Base-by-base conservation (phyloP, 2,888 invertebrate genomes). In the Scaptomyza tumidula region DNA sequence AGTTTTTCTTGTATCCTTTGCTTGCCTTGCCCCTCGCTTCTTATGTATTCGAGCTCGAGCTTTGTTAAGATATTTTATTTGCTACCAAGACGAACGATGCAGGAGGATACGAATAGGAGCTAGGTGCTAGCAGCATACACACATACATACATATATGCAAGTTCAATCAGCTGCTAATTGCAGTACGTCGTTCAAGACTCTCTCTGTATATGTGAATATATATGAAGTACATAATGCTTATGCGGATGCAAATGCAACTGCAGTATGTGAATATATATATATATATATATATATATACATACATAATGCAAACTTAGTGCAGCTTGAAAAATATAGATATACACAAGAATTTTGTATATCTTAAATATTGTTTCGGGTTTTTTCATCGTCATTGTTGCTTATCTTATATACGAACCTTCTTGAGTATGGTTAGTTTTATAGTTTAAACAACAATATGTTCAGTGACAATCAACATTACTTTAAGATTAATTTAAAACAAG, bases 131-230 rank as follows among this genome's bases (percentile, higher is more conserved):
- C 76, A 76, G 39, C 7, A 14, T 39, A 7, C 41, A 41, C 7
- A 41, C 16, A 41, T 41, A 16, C 41, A 41, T 41, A 41, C 16
- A 16, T 16, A 16, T 9, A 60, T 87, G 77, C 88, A 74, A 77
- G 88, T 86, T 87, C 82, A 88, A 83, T 88, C 88, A 83, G 86
- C 77, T 83, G 86, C 86, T 83, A 83, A 83, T 83, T 83, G 88
- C 80, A 74, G 62, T 66, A 71, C 66, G 75, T 69, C 66, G 75
- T 69, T 64, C 71, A 71, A 79, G 70, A 74, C 59, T 74, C 57
- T 65, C 14, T 44, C 31, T 41, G 11, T 11, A 19, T 43, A 41
- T 55, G 54, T 57, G 44, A 16, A 16, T 41, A 41, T 41, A 16
- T 41, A 16, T 44, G 44, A 65, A 58, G 61, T 60, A 49, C 29